Conservation (phyloP, 2,888 invertebrate genomes). For the Luperina testacea region DNA sequence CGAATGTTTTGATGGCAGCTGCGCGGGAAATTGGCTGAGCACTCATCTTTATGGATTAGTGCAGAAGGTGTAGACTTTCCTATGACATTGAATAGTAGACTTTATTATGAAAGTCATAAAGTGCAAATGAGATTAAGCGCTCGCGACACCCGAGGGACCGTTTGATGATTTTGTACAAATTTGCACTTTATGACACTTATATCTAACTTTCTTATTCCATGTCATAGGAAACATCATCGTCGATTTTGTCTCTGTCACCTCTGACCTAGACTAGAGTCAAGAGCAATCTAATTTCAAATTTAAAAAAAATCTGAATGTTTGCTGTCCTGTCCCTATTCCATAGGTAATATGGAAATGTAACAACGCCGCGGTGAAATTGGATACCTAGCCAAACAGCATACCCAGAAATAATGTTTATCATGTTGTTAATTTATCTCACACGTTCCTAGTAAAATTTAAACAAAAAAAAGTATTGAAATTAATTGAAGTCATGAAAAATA, state of each 20-base stretch:
- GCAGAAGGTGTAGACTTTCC: too few relatives aligned
- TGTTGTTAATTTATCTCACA: not conserved
- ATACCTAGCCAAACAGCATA: constrained; percentile 2
- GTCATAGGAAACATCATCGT: not conserved
- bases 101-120: not conserved
- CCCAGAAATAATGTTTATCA: not conserved
- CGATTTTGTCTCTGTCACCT: too few relatives aligned
- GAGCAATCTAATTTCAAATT: too few relatives aligned
- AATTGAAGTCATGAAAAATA: too few relatives aligned
- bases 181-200: not conserved
- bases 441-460: not conserved
- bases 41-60: not conserved
- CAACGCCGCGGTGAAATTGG: constrained; percentile 12
- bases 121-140: not conserved
- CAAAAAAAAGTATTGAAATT: too few relatives aligned
- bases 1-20: not conserved
- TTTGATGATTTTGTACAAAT: not conserved
- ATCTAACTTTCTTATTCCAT: constrained; percentile 6
- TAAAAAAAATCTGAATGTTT: not conserved
- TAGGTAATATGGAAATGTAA: not conserved
- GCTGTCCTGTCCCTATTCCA: not conserved
- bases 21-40: not conserved
- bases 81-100: not conserved
- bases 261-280: too few relatives aligned
- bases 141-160: too few relatives aligned